Base-by-base conservation (phyloP, 2,113 vertebrate species). In the Mustela nigripes region DNA sequence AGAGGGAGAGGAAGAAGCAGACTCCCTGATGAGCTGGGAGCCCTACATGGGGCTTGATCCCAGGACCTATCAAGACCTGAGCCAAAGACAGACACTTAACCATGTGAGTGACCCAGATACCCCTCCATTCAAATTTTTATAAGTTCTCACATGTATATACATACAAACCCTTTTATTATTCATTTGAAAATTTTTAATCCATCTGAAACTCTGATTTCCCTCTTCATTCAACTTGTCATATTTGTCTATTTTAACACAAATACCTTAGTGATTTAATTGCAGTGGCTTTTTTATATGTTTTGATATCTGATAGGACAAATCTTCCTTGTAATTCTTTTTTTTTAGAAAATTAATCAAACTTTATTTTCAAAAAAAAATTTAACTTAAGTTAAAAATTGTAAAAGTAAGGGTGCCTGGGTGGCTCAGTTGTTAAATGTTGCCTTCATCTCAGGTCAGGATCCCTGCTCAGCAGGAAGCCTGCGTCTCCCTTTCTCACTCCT, bases 181-280 rank as follows among this genome's bases (percentile, higher is more conserved):
- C 22, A 63, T 65, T 86, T 65, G 22, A 31, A 48, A 78, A 31
- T 11, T 56, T 60, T 86, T 63, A 86, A 62, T 86, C 53, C 42
- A 80, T 22, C 71, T 71, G 16, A 58, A 96, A 62, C 73, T 90
- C 21, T 83, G 48, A 12, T 39, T 62, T 71, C 26, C 12, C 4
- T 42, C 42, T 79, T 71, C 60, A 5, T 53, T 86, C 62, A 80
- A 56, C 53, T 90, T 79, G 14, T 89, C 33, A 3, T 71, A 78
- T 90, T 94, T 84, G 31, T 79, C 42, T 63, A 10, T 79, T 94
- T 28, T 79, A 62, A 94, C 21, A 62, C 9, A 84, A 94, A 91
- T 39, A 85, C 10, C n/a, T 58, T 42, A 21, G 33, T 79, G 42
- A 94, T 53, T 71, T 94, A 42, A 85, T 62, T 69, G 10, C 15